phyloP scores from a whole-genome alignment of 2,113 vertebrate genomes.

The Pao palembangensis region DNA sequence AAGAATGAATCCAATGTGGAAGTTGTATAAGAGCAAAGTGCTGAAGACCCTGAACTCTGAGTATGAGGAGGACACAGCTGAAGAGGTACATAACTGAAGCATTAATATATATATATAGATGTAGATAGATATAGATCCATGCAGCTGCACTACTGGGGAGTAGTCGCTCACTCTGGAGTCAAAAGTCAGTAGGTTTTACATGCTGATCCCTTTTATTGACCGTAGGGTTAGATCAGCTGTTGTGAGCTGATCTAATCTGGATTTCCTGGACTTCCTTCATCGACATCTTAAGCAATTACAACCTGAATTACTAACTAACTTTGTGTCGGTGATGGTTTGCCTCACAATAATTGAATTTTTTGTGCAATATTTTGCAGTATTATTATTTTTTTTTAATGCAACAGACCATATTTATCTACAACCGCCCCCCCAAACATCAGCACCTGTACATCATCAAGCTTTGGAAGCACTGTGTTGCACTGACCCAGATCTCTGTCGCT shows the following conservation, averaged over 20 bases:
- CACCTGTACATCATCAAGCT: slow-evolving; percentile 8
- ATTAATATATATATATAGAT: background rate
- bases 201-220: slow-evolving; percentile 52
- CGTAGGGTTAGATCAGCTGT: slow-evolving; percentile 16
- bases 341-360: too few relatives aligned
- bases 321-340: too few relatives aligned
- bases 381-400: too few relatives aligned
- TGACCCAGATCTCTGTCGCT: slow-evolving; percentile 60
- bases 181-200: slow-evolving; percentile 27
- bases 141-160: background rate
- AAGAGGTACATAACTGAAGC: slow-evolving; percentile 65
- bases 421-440: background rate
- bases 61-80: slow-evolving; percentile 65
- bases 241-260: too few relatives aligned
- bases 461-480: slow-evolving; percentile 22
- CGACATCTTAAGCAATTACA: too few relatives aligned
- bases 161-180: slow-evolving; percentile 2
- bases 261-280: background rate
- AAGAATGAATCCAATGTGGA: slow-evolving; percentile 79
- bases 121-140: background rate
- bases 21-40: slow-evolving; percentile 78
- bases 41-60: slow-evolving; percentile 78
- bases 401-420: background rate
- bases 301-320: background rate
- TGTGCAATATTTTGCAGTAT: too few relatives aligned